A percentile compares a stretch with the other conserved stretches of the same genome.
Conservation (phyloP, 2,797 vertebrate species). For the Loris lydekkerianus region DNA sequence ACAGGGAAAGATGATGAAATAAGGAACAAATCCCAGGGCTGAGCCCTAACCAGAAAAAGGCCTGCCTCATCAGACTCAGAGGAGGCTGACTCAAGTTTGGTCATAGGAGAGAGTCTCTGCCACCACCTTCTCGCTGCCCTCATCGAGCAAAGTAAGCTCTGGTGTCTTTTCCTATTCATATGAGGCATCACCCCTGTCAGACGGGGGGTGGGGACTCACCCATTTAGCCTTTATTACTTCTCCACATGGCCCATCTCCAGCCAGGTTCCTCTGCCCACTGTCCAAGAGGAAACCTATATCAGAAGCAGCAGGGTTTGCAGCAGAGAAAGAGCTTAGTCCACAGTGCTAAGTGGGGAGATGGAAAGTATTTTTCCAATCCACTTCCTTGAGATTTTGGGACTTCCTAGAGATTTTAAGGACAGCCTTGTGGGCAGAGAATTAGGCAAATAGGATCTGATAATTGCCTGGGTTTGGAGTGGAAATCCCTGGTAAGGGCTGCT, state of each 20-base stretch:
- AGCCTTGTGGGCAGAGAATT: too few relatives aligned
- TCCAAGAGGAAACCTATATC: too few relatives aligned
- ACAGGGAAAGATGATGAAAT: background rate
- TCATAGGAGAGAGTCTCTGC: background rate
- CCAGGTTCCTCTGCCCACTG: background rate
- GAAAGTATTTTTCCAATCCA: too few relatives aligned
- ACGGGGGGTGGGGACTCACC: too few relatives aligned
- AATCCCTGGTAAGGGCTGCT: too few relatives aligned
- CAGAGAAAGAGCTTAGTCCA: too few relatives aligned
- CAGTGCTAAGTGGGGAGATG: too few relatives aligned
- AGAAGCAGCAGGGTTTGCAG: too few relatives aligned
- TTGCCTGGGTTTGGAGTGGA: too few relatives aligned
- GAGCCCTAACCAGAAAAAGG: background rate
- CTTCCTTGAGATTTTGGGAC: too few relatives aligned
- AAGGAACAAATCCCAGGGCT: background rate
- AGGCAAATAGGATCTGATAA: too few relatives aligned
- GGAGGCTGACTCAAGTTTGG: background rate
- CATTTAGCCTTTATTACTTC: background rate
- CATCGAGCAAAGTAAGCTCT: rapidly evolving
- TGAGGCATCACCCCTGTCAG: background rate
- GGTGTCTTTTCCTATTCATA: background rate
- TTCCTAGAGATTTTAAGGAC: too few relatives aligned
- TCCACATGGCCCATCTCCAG: background rate
- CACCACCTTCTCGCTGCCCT: background rate
- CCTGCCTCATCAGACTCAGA: background rate